phyloP scores from a whole-genome alignment of 2,888 invertebrate genomes.

The Orthosia cruda region DNA sequence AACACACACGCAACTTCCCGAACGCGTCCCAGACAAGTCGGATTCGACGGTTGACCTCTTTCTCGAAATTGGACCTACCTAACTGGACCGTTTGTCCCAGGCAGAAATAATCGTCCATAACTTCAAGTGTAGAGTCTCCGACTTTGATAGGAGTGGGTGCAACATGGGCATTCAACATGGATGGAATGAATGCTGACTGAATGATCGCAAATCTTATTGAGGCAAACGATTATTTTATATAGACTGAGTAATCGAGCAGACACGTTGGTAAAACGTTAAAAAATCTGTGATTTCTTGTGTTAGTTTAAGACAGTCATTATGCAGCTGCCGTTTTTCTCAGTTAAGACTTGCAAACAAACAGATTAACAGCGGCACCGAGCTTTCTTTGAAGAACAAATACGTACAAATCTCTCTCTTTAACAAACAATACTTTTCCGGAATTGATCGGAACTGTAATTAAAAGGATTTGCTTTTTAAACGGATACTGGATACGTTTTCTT shows the following conservation, averaged over 20 bases:
- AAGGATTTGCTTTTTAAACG: neutral
- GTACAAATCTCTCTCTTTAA: conserved; percentile 2
- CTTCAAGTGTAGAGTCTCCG: too few relatives aligned
- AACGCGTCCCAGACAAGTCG: too few relatives aligned
- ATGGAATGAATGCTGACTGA: too few relatives aligned
- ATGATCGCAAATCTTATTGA: neutral
- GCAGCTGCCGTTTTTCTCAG: conserved; percentile 15
- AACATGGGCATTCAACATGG: too few relatives aligned
- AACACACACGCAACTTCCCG: too few relatives aligned
- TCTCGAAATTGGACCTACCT: too few relatives aligned
- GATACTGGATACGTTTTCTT: neutral
- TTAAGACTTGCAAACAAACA: conserved; percentile 15
- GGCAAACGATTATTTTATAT: too few relatives aligned
- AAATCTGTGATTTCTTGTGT: neutral
- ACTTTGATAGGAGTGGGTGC: too few relatives aligned
- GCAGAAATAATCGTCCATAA: too few relatives aligned
- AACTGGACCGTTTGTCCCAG: too few relatives aligned
- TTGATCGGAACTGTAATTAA: conserved; percentile 32
- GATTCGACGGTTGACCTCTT: too few relatives aligned
- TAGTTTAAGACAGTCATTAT: conserved; percentile 2
- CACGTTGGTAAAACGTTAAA: neutral
- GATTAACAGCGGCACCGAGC: conserved; percentile 26
- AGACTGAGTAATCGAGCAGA: neutral
- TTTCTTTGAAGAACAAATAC: conserved; percentile 14
- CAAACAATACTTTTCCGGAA: conserved; percentile 20